Evolutionary conservation across 2,888 invertebrate species (phyloP).

Genomic region (Lasioglossum lativentre): DNA sequence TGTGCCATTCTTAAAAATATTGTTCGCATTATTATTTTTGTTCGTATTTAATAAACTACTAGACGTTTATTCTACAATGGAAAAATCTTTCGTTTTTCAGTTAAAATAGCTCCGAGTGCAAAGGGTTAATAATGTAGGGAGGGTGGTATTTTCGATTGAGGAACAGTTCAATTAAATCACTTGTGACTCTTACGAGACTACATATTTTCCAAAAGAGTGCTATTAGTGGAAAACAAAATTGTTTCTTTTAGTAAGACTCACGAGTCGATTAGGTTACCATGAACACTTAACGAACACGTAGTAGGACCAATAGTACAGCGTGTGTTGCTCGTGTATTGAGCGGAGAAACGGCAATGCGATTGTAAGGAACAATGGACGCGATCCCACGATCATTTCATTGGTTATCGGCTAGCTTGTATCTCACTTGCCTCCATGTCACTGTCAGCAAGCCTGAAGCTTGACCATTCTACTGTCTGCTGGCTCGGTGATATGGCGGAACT

Average conservation of each 20-base stretch:
- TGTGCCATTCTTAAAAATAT: too few species aligned
- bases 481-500: background rate
- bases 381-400: constrained; percentile 4
- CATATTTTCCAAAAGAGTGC: background rate
- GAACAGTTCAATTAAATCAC: too few species aligned
- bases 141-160: too few species aligned
- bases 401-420: constrained; percentile 3
- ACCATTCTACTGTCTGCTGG: background rate
- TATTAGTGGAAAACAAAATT: background rate
- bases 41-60: too few species aligned
- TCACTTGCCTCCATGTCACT: background rate
- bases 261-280: background rate
- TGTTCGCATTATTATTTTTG: too few species aligned
- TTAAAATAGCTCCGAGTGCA: too few species aligned
- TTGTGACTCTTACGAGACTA: too few species aligned
- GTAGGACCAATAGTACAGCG: background rate
- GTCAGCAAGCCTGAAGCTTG: constrained; percentile 6
- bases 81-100: too few species aligned
- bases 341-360: background rate
- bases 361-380: constrained; percentile 7
- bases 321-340: background rate
- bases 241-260: background rate
- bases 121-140: too few species aligned
- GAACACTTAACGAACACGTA: background rate
- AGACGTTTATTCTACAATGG: too few species aligned